A percentile compares a stretch with the other conserved stretches of the same genome.
Conservation (phyloP, 2,113 vertebrate genomes). For the Ibidorhyncha struthersii region DNA sequence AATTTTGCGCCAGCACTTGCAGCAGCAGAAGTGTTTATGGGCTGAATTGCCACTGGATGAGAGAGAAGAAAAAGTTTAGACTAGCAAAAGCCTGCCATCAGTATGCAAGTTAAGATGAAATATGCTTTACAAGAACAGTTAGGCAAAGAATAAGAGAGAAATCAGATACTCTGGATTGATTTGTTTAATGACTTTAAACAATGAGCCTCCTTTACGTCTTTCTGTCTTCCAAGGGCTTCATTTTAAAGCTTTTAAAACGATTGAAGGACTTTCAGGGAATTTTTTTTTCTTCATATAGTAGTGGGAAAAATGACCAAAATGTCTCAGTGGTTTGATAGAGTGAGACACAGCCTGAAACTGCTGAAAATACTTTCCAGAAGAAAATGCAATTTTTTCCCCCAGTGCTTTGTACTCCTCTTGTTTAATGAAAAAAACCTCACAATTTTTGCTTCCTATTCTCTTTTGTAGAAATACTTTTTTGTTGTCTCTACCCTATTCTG, state of each 20-base stretch:
- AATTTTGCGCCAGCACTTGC: neutral
- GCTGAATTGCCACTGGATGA: neutral
- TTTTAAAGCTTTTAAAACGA: neutral
- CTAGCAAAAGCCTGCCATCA: neutral
- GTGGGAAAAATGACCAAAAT: neutral
- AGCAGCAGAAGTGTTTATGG: neutral
- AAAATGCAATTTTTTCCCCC: rapidly evolving
- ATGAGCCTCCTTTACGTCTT: neutral
- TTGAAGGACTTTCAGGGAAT: neutral
- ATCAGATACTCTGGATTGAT: neutral
- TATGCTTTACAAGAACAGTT: neutral
- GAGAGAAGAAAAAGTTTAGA: neutral
- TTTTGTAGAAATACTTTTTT: neutral
- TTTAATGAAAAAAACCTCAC: neutral
- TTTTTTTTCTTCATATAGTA: neutral
- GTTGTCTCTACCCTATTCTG: neutral
- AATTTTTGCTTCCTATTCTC: neutral
- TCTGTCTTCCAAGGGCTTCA: neutral
- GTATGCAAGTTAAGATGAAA: neutral
- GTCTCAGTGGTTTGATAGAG: neutral
- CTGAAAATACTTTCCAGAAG: neutral
- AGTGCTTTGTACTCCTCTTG: neutral
- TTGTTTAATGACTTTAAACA: neutral
- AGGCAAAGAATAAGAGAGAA: neutral
- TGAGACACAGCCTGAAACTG: neutral